Base-by-base conservation (phyloP, 2,113 vertebrate genomes). In the Andinoacara biseriatus region DNA sequence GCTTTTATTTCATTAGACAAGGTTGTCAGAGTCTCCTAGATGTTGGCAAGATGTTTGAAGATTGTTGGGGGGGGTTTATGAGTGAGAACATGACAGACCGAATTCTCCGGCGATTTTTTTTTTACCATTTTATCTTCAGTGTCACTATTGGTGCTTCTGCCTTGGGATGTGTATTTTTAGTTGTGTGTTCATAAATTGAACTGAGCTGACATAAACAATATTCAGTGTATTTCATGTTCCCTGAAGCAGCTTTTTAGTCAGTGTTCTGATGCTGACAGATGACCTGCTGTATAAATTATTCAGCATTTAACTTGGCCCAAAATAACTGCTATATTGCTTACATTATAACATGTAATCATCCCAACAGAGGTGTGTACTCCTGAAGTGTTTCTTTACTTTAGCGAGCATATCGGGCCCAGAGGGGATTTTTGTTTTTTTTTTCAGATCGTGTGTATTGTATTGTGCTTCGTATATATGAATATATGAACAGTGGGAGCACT, bases 221-320 rank as follows among this genome's bases (percentile, higher is more conserved):
- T 62, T 78, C 69, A 20, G 49, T 33, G 10, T 62, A n/a, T 77
- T 76, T 63, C 59, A 46, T 58, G 31, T 57, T 67, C 58, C 72
- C 65, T 26, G 35, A 3, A 61, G 89, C 78, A 69, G 75, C 87
- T 43, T 18, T 52, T 6, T 72, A 80, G 80, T 74, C 43, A 13
- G 24, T 65, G 59, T 60, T 74, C 18, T 5, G 46, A 56, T 22
- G 57, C 83, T 60, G 54, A 76, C 59, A 38, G 22, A 52, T 86
- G 81, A 83, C 85, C 82, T 40, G 3, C 29, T 15, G 1, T 15
- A 79, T 57, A n/a, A 86, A 82, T 91, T 69, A 87, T 84, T 85
- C 82, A 83, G 26, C n/a, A 7, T 79, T 81, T 54, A 75, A 62
- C 6, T 87, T n/a, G 1, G 5, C 69, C 38, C 31, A 40, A 87